phyloP scores from a whole-genome alignment of 2,113 vertebrate genomes.

The Erythrocercus mccallii region DNA sequence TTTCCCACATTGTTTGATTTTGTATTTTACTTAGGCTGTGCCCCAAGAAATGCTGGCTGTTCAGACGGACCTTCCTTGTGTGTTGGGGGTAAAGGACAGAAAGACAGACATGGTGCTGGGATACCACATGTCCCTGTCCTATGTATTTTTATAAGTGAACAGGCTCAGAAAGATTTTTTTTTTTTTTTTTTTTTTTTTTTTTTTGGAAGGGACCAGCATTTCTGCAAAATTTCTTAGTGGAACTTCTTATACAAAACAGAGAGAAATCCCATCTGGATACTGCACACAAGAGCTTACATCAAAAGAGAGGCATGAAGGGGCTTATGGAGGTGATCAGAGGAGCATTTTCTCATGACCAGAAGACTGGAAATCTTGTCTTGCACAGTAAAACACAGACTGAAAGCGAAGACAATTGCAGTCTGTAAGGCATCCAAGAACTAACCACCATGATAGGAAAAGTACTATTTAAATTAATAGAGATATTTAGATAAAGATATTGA shows the following conservation, averaged over 20 bases:
- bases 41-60: not conserved
- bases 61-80: not conserved
- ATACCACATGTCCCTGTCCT: not conserved
- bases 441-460: not conserved
- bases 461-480: not conserved
- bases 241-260: not conserved
- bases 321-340: not conserved
- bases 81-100: not conserved
- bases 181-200: not conserved
- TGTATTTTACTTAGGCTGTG: not conserved
- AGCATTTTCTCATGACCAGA: not conserved
- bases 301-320: not conserved
- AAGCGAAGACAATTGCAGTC: not conserved
- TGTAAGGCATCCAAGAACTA: not conserved
- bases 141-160: not conserved
- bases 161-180: not conserved
- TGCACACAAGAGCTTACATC: fast-evolving
- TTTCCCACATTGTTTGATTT: not conserved
- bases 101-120: not conserved
- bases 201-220: not conserved
- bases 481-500: not conserved
- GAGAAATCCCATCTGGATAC: not conserved
- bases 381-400: not conserved
- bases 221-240: not conserved
- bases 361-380: not conserved